These are phyloP conservation scores for Asteroscopus sphinx DNA, from an alignment of 2,888 invertebrate genomes.

Conservation along the genomic window DNA sequence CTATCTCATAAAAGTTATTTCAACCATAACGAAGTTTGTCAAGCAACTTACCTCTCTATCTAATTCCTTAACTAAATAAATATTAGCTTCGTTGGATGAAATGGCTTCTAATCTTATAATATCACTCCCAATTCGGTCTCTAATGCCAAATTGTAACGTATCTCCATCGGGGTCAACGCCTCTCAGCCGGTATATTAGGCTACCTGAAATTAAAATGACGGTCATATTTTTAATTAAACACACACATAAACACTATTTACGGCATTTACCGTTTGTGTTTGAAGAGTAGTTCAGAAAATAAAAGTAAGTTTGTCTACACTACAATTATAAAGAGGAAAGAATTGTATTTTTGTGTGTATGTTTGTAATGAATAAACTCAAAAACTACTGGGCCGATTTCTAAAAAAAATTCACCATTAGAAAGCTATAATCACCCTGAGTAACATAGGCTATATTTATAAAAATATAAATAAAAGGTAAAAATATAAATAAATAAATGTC, in stretches of 20 bases:
- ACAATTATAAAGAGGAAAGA: too few species aligned
- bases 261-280: conserved; percentile 35
- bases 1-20: too few species aligned
- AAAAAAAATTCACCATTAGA: too few species aligned
- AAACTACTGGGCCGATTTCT: too few species aligned
- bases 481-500: too few species aligned
- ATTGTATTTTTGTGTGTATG: too few species aligned
- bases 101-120: conserved; percentile 95
- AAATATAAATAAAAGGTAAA: too few species aligned
- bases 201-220: conserved; percentile 90
- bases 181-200: conserved; percentile 94
- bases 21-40: neutral
- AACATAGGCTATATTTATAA: too few species aligned
- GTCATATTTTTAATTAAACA: conserved; percentile 45
- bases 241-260: conserved; percentile 39
- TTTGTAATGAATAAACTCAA: too few species aligned
- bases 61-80: conserved; percentile 96
- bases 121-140: conserved; percentile 94
- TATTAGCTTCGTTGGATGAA: conserved; percentile 95
- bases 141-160: conserved; percentile 94
- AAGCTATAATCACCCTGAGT: too few species aligned
- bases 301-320: conserved; percentile 25
- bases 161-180: conserved; percentile 97
- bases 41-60: conserved; percentile 94
- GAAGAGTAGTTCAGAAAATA: conserved; percentile 48